Evolutionary conservation across 2,113 vertebrate genomes (phyloP), one percentile per base, ranked within the genome.

Genomic region (Hemibagrus wyckioides): DNA sequence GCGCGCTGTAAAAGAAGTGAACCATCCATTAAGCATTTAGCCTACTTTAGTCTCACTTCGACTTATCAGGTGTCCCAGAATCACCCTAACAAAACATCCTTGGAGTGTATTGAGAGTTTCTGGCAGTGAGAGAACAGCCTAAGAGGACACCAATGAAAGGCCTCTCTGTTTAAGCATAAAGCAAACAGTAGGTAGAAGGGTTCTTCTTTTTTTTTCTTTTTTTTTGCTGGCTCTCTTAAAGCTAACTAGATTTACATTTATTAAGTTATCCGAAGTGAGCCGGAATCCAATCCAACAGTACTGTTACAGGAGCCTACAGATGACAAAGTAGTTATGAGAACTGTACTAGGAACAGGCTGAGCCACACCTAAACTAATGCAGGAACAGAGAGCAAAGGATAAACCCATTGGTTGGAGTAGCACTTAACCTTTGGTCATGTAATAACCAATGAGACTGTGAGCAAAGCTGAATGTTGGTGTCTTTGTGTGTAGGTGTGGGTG

Each of bases 31-130:
- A 67, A 86, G 61, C 76, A 50, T 69, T 52, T 69, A 57, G 33
- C 79, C 79, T 57, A 67, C 80, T 85, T 81, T 19, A 85, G 84
- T 89, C 81, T 88, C 67, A 48, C 57, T 56, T 39, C 19, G 48
- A 54, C 25, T 33, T 86, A 84, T 89, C 80, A 69, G 67, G 81
- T 90, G 81, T 86, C 82, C 41, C 81, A 59, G 75, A 88, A 88
- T 86, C 81, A 80, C 82, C 63, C 50, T 82, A 83, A 82, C 86
- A 88, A 89, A 89, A 59, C 65, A 83, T 80, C 57, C 57, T 86
- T 86, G 87, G 25, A 33, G 39, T 39, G 85, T 83, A 21, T 50
- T 39, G 86, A 84, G 44, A 56, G 80, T 9, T 63, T 36, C 77
- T 85, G 76, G 56, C 41, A 80, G 17, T 85, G 82, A 33, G 61